Evolutionary conservation across 1,140 invertebrate genomes (phyloP), one percentile per base, ranked within the genome.

Genomic region (Notospermus geniculatus): DNA sequence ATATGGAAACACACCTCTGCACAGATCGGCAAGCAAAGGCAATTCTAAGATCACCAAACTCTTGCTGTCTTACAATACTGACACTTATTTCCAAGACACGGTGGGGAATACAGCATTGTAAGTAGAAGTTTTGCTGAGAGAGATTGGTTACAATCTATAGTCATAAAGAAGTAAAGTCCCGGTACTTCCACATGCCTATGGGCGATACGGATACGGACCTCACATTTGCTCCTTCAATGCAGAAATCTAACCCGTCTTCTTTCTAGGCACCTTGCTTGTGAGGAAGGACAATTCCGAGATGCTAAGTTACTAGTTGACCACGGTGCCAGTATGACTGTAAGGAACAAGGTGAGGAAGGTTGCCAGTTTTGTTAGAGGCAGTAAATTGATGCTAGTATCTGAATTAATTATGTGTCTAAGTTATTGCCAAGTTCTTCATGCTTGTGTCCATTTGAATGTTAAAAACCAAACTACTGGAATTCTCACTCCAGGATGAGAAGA

Each of bases 1-100:
- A n/a, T n/a, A n/a, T n/a, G 86, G 87, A 50, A 89, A 89, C 9
- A 93, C 90, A 32, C 89, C 92, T n/a, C 76, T 94, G 13, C 92
- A 95, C 71, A 83, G 91, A 75, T 90, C 91, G 23, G 88, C 90
- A 13, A 89, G 89, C n/a, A 88, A 90, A 79, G 91, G 91, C 52
- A 87, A 90, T 76, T 81, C 80, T 4, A 83, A 85, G 36, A 85
- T 93, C 66, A 84, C 92, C 0, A 85, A 89, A 70, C 71, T 91
- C 2, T 78, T 94, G 9, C 68, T 93, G 5, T 80, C 85, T 27
- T 79, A 83, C 63, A 80, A 80, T 45, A 83, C 83, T 36, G 68
- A 76, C 61, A 57, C 77, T 4, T 85, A 90, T 75, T 64, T 78
- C 28, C 80, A 77, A 59, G 89, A 91, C 75, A 67, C 71, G 9